Conservation (phyloP, 2,888 invertebrate species). For the Cephus pulcher region DNA sequence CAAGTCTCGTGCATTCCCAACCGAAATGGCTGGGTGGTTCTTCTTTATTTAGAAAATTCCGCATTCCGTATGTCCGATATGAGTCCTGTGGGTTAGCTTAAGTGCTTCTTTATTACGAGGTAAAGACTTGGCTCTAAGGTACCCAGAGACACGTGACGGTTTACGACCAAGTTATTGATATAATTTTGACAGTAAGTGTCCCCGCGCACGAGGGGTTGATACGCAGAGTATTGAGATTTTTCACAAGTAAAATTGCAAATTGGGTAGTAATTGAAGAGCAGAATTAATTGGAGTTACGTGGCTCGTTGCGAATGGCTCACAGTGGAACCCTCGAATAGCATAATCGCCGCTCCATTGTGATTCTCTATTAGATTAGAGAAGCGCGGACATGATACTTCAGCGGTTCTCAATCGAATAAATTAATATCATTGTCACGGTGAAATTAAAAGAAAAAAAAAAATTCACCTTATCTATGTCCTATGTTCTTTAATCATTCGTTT, state of each 20-base stretch:
- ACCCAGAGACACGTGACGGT: not conserved
- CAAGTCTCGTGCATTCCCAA: conserved; percentile 41
- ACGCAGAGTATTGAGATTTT: not conserved
- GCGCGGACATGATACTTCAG: conserved; percentile 14
- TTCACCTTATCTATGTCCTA: not conserved
- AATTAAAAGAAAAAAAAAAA: not conserved
- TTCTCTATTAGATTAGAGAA: conserved; percentile 19
- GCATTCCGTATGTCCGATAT: conserved; percentile 40
- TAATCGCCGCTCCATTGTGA: conserved; percentile 21
- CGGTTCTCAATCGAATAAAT: not conserved
- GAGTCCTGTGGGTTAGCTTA: conserved; percentile 18
- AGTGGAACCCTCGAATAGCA: conserved; percentile 2
- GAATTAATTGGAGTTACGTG: conserved; percentile 19
- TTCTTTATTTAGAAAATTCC: conserved; percentile 58
- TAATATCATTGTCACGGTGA: not conserved
- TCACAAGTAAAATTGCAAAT: not conserved
- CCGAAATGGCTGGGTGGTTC: conserved; percentile 33
- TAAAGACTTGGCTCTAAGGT: not conserved
- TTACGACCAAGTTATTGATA: not conserved
- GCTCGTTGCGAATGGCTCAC: not conserved
- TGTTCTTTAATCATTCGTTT: not conserved
- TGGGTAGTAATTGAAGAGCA: not conserved
- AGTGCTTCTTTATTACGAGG: conserved; percentile 6
- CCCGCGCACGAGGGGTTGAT: not conserved
- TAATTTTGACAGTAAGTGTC: not conserved